Evolutionary conservation across 2,888 invertebrate species (phyloP).

Genomic region (Liposcelis brunnea): DNA sequence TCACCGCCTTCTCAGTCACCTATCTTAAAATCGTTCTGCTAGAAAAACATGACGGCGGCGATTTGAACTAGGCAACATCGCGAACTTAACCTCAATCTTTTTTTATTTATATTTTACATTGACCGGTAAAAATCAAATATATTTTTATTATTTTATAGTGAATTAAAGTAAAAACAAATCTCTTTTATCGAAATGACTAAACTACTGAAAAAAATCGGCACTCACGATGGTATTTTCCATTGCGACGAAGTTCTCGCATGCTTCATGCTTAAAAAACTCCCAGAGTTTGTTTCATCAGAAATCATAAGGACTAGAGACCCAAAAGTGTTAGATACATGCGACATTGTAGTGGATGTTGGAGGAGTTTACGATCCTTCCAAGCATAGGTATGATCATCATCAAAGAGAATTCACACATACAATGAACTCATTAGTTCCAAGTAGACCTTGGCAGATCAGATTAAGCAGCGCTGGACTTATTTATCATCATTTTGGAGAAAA

Average conservation of each 20-base stretch:
- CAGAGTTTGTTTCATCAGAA: conserved; percentile 60
- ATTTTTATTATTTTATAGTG: not conserved
- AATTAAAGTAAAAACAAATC: not conserved
- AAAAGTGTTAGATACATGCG: conserved; percentile 53
- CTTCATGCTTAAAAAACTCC: conserved; percentile 67
- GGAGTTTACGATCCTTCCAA: conserved; percentile 58
- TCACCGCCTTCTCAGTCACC: too few relatives aligned
- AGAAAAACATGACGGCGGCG: too few relatives aligned
- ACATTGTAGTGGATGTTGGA: conserved; percentile 93
- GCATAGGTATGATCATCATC: conserved; percentile 88
- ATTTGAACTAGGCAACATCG: too few relatives aligned
- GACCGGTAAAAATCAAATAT: too few relatives aligned
- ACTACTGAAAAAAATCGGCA: conserved; percentile 37
- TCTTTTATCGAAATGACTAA: not conserved
- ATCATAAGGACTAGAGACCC: conserved; percentile 47
- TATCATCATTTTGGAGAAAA: conserved; percentile 78
- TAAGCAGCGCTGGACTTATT: conserved; percentile 89
- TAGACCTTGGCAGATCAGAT: conserved; percentile 36
- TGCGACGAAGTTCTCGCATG: conserved; percentile 93
- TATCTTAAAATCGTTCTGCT: too few relatives aligned
- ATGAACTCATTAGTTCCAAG: conserved; percentile 42
- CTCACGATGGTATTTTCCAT: conserved; percentile 73
- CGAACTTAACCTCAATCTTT: too few relatives aligned
- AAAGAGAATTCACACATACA: conserved; percentile 50
- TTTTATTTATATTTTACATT: too few relatives aligned